Evolutionary conservation across 1,140 invertebrate genomes (phyloP).

Genomic region (Arion vulgaris): DNA sequence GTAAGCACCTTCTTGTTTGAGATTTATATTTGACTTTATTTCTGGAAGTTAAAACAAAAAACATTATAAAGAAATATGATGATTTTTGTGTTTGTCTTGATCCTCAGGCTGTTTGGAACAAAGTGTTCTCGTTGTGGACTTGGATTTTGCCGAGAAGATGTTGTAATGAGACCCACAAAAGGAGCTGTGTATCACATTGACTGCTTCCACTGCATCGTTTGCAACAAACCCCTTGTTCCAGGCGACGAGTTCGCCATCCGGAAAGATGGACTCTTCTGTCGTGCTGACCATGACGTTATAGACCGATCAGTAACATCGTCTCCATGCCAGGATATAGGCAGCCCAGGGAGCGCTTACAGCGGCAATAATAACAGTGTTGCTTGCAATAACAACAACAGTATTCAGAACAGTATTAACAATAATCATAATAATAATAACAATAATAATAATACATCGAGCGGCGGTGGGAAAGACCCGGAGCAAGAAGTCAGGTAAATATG

Average conservation of each 20-base stretch:
- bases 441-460: constrained; percentile 30
- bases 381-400: constrained; percentile 69
- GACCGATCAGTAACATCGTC: constrained; percentile 72
- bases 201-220: constrained; percentile 97
- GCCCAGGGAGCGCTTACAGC: constrained; percentile 47
- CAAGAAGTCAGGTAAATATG: constrained; percentile 33
- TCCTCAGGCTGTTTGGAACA: constrained; percentile 69
- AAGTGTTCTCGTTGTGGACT: constrained; percentile 84
- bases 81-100: too few species aligned
- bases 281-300: constrained; percentile 93
- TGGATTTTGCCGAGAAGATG: constrained; percentile 95
- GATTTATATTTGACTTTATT: too few species aligned
- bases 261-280: constrained; percentile 94
- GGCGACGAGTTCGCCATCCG: constrained; percentile 96
- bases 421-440: constrained; percentile 47
- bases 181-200: constrained; percentile 98
- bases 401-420: constrained; percentile 50
- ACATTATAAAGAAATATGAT: too few species aligned
- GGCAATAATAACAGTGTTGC: constrained; percentile 67
- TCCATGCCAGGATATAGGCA: constrained; percentile 45
- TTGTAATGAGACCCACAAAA: constrained; percentile 96
- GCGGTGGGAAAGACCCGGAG: constrained; percentile 34
- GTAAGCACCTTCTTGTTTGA: too few species aligned
- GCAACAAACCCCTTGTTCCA: constrained; percentile 89
- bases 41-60: too few species aligned